Conservation (phyloP, 2,797 vertebrate species). For the Pipistrellus nathusii region DNA sequence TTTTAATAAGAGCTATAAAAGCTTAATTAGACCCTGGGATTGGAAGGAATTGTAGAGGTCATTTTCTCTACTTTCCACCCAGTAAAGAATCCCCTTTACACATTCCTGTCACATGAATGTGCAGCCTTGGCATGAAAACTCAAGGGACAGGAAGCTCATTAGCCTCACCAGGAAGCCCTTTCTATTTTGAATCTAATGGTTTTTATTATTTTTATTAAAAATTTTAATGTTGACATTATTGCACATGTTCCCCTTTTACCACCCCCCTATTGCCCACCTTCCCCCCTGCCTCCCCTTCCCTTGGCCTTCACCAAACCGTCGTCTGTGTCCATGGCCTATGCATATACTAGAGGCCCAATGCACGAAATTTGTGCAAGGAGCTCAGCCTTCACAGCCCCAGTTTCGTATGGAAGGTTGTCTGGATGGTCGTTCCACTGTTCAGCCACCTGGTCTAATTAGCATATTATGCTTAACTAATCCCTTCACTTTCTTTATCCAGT, state of each 20-base stretch:
- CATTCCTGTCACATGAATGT: background rate
- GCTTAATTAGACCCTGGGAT: slow-evolving; percentile 67
- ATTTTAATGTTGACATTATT: background rate
- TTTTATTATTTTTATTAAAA: slow-evolving; percentile 13
- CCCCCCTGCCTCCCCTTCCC: too few relatives aligned
- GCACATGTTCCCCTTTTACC: background rate
- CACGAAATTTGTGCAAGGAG: too few relatives aligned
- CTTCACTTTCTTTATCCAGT: too few relatives aligned
- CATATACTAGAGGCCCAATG: too few relatives aligned
- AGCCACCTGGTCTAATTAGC: too few relatives aligned
- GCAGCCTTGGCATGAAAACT: background rate
- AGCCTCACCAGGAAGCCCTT: slow-evolving; percentile 21
- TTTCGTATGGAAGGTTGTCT: too few relatives aligned
- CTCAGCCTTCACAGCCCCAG: too few relatives aligned
- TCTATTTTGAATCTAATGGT: slow-evolving; percentile 39
- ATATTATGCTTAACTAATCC: too few relatives aligned
- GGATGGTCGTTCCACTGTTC: too few relatives aligned
- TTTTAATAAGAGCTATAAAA: slow-evolving; percentile 66
- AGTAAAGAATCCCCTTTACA: slow-evolving; percentile 23
- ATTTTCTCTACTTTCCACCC: slow-evolving; percentile 26
- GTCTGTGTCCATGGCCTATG: too few relatives aligned
- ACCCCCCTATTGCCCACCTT: too few relatives aligned
- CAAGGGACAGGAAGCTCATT: slow-evolving; percentile 39
- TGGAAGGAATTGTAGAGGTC: slow-evolving; percentile 29
- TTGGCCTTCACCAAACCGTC: too few relatives aligned